Percentiles rank a stretch among this genome's conserved stretches.
phyloP scores from a whole-genome alignment of 1,140 invertebrate species.

The Oryzaephilus surinamensis region DNA sequence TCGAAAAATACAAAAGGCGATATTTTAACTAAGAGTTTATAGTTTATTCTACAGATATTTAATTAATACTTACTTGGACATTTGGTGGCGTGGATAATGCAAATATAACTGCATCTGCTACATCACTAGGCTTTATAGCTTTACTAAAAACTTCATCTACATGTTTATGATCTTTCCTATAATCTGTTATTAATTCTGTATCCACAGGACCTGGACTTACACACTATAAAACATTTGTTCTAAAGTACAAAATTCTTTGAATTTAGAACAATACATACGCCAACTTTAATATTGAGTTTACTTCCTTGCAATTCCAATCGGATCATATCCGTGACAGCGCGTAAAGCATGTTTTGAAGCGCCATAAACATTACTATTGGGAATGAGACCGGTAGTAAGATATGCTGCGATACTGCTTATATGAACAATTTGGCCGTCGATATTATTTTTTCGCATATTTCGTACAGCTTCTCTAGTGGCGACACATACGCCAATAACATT shows the following conservation, averaged over 20 bases:
- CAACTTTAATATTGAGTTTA: slow-evolving; percentile 11
- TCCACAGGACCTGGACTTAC: slow-evolving; percentile 13
- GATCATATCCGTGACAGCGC: slow-evolving; percentile 46
- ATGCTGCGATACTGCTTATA: slow-evolving; percentile 44
- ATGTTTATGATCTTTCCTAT: slow-evolving; percentile 15
- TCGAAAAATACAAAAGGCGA: neutral
- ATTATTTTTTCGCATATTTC: slow-evolving; percentile 40
- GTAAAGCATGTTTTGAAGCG: slow-evolving; percentile 48
- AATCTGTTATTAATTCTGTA: slow-evolving; percentile 15
- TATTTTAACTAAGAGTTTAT: neutral
- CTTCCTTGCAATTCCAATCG: slow-evolving; percentile 35
- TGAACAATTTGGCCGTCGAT: slow-evolving; percentile 29
- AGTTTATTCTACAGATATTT: neutral
- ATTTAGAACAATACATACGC: slow-evolving; percentile 8
- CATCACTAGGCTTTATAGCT: slow-evolving; percentile 35
- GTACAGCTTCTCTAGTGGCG: slow-evolving; percentile 44
- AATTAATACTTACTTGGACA: slow-evolving; percentile 43
- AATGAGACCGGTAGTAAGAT: slow-evolving; percentile 24
- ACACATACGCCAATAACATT: slow-evolving; percentile 46
- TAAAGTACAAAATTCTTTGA: neutral
- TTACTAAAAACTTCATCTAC: slow-evolving; percentile 17
- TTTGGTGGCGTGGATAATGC: slow-evolving; percentile 44
- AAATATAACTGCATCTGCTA: slow-evolving; percentile 48
- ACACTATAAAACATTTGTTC: slow-evolving; percentile 8
- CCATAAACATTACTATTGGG: slow-evolving; percentile 41